Evolutionary conservation across 2,888 invertebrate genomes (phyloP), one percentile per base, ranked within the genome.

Genomic region (Griposia aprilina): DNA sequence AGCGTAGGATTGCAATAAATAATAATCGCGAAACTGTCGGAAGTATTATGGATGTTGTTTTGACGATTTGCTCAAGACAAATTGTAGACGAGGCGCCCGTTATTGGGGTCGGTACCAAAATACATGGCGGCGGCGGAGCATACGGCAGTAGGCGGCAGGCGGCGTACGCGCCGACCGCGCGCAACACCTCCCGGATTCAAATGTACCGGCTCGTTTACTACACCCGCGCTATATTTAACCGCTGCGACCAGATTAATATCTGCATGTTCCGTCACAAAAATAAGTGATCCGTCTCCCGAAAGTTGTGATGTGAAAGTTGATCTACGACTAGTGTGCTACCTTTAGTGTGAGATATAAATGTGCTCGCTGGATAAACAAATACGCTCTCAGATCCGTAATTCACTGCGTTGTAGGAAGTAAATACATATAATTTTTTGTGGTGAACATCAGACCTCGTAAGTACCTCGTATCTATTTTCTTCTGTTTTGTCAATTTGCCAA

Each of bases 41-140:
- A 96, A 95, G 94, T 90, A 91, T 91, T 90, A 90, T 89, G 90
- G 84, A 89, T 88, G 93, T 92, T 94, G 94, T 96, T 95, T 95
- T 95, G 95, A 95, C 93, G 96, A 96, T 95, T 94, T 92, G 93
- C 93, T 90, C 87, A 95, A 96, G 95, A 96, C 95, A 96, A 94
- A 96, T 96, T 92, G 96, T 95, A 94, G 94, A 96, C 95, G 93
- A 94, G 94, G 93, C 96, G 95, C 90, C 91, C 93, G 94, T 88
- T 94, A 96, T 96, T 96, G 96, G 95, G 97, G 97, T 96, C 97
- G 96, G 93, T 95, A 96, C 97, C 91, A 94, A 97, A 97, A 97
- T 96, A 96, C 95, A 95, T 94, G 94, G 92, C 93, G 94, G 93
- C 93, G 91, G 90, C 92, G 88, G 91, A 92, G 91, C 94, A 93